These are phyloP conservation scores for Megalops cyprinoides DNA, from an alignment of 2,797 vertebrate species.

Conservation along the genomic window DNA sequence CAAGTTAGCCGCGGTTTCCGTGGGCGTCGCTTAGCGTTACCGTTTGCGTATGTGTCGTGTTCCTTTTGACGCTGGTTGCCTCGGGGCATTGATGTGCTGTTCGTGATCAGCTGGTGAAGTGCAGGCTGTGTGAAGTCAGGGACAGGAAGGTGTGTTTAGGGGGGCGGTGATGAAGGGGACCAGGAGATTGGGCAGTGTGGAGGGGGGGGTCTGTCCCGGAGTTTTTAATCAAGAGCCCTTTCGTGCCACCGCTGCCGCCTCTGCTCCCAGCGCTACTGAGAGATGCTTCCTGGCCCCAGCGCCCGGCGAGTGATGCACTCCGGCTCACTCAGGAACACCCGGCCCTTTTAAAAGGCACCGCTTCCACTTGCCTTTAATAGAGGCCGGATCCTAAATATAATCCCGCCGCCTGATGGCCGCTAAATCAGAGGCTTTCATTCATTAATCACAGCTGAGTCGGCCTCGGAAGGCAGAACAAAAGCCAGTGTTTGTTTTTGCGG, in stretches of 20 bases:
- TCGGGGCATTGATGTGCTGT: constrained; percentile 26
- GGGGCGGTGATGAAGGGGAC: not conserved
- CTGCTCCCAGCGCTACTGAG: constrained; percentile 51
- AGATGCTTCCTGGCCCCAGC: constrained; percentile 65
- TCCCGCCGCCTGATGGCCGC: constrained; percentile 1
- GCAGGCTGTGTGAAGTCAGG: constrained; percentile 53
- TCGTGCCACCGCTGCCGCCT: constrained; percentile 58
- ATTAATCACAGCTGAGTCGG: constrained; percentile 63
- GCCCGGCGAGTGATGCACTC: constrained; percentile 58
- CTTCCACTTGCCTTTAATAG: constrained; percentile 38
- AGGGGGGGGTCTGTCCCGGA: constrained; percentile 56
- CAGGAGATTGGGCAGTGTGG: not conserved
- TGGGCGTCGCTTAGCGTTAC: not conserved
- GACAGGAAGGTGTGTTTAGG: constrained; percentile 39
- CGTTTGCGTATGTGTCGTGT: not conserved
- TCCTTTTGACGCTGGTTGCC: not conserved
- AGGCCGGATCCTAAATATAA: constrained; percentile 33
- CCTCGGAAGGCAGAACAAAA: constrained; percentile 64
- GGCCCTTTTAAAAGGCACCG: constrained; percentile 48
- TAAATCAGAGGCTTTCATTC: constrained; percentile 39
- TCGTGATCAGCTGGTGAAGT: constrained; percentile 59
- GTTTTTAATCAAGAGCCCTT: constrained; percentile 62
- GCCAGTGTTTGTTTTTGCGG: constrained; percentile 66
- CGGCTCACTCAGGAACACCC: constrained; percentile 44
- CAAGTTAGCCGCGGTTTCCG: not conserved